These are phyloP conservation scores for Halcyon malimbica DNA, from an alignment of 2,113 vertebrate genomes.

Conservation along the genomic window DNA sequence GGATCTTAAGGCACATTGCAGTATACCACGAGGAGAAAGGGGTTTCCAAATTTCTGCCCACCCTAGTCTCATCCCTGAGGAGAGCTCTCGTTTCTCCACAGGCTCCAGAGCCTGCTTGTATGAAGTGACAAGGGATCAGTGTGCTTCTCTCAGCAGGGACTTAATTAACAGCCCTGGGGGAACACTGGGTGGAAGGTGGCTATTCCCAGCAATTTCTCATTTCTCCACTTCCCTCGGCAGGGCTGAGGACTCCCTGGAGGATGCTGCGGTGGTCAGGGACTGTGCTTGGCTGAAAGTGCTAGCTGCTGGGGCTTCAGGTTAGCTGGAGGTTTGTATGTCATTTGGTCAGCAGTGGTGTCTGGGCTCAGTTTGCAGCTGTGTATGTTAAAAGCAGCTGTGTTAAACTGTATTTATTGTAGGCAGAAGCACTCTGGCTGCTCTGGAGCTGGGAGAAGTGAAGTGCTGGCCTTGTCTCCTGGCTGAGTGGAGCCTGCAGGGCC, in stretches of 20 bases:
- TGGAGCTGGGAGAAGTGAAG: background rate
- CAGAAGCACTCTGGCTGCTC: background rate
- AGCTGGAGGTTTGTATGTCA: rapidly evolving
- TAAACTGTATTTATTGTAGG: background rate
- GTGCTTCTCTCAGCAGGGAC: background rate
- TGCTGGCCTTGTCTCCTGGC: rapidly evolving
- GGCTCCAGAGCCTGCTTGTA: background rate
- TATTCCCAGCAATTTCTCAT: background rate
- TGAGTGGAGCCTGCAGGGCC: background rate
- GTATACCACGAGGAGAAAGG: background rate
- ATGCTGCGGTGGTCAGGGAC: rapidly evolving
- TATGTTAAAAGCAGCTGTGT: background rate
- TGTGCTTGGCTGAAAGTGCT: background rate
- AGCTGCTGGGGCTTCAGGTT: rapidly evolving
- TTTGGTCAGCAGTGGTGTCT: background rate
- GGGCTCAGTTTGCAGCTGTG: background rate
- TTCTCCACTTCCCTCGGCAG: background rate
- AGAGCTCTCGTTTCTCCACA: background rate
- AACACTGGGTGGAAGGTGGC: background rate
- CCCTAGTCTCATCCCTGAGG: background rate
- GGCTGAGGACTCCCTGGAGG: background rate
- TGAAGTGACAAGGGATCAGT: background rate
- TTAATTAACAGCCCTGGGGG: background rate
- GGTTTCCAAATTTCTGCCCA: background rate
- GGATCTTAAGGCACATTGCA: background rate